phyloP scores from a whole-genome alignment of 1,140 invertebrate genomes.

The Leptopilina clavipes region DNA sequence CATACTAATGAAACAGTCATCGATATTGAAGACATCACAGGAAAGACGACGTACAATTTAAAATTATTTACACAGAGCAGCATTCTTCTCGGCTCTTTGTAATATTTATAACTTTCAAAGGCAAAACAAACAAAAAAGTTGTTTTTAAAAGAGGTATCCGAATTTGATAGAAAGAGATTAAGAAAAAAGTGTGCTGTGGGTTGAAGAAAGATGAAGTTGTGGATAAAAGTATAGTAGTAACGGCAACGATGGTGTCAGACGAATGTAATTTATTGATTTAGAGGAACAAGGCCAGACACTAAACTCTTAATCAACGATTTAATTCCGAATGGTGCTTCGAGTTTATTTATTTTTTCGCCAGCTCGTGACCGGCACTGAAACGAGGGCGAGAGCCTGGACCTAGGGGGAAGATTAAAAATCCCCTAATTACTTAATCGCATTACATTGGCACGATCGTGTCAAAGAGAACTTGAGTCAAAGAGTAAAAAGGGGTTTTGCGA shows the following conservation, averaged over 20 bases:
- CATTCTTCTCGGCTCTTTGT: neutral
- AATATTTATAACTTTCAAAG: neutral
- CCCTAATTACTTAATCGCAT: conserved; percentile 72
- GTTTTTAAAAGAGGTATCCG: neutral
- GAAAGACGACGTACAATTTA: no score
- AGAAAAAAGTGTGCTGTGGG: neutral
- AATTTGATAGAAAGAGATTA: conserved; percentile 6
- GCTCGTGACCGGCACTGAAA: conserved; percentile 62
- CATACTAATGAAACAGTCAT: no score
- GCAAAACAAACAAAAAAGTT: neutral
- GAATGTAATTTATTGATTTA: conserved; percentile 46
- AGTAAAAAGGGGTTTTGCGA: conserved; percentile 15
- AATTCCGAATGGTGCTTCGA: conserved; percentile 64
- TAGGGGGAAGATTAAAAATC: conserved; percentile 73
- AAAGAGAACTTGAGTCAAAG: conserved; percentile 54
- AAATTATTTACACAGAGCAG: no score
- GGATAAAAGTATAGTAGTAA: conserved; percentile 25
- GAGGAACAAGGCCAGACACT: conserved; percentile 37
- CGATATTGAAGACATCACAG: no score
- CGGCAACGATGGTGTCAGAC: conserved; percentile 18
- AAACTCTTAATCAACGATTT: conserved; percentile 72
- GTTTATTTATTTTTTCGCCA: conserved; percentile 71
- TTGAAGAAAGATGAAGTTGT: conserved; percentile 25
- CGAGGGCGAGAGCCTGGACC: conserved; percentile 54
- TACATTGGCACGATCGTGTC: conserved; percentile 60